These are phyloP conservation scores for Drosophila siamana DNA, from an alignment of 2,888 invertebrate species.

Conservation along the genomic window DNA sequence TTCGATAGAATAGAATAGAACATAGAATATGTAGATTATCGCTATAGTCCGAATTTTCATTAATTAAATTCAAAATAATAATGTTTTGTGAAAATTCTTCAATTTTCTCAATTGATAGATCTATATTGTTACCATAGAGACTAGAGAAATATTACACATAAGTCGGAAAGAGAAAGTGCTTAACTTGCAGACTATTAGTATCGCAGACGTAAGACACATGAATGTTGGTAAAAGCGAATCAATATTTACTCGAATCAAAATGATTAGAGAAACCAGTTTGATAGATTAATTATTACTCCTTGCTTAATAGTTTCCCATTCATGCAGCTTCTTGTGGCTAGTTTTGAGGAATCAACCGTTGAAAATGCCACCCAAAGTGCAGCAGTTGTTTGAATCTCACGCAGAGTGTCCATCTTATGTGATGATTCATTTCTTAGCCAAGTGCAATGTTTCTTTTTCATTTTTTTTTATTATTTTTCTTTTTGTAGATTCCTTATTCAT, in stretches of 20 bases:
- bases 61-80: too few relatives aligned
- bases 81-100: too few relatives aligned
- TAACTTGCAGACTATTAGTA: background rate
- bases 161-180: background rate
- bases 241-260: background rate
- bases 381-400: constrained; percentile 60
- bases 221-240: background rate
- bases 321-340: background rate
- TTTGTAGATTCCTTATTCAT: constrained; percentile 12
- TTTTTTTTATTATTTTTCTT: constrained; percentile 3
- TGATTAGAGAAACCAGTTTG: background rate
- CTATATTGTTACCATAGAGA: too few relatives aligned
- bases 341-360: constrained; percentile 3
- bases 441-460: constrained; percentile 42
- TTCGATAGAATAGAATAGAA: too few relatives aligned
- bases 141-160: too few relatives aligned
- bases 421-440: constrained; percentile 65
- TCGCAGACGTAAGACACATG: background rate
- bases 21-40: too few relatives aligned
- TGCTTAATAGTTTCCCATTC: constrained; percentile 9
- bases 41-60: too few relatives aligned
- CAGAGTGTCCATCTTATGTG: constrained; percentile 41
- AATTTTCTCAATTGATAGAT: too few relatives aligned
- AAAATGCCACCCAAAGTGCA: constrained; percentile 48
- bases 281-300: constrained; percentile 4